Conservation (phyloP, 2,888 invertebrate genomes). For the Vannuccia rotundouncinata region DNA sequence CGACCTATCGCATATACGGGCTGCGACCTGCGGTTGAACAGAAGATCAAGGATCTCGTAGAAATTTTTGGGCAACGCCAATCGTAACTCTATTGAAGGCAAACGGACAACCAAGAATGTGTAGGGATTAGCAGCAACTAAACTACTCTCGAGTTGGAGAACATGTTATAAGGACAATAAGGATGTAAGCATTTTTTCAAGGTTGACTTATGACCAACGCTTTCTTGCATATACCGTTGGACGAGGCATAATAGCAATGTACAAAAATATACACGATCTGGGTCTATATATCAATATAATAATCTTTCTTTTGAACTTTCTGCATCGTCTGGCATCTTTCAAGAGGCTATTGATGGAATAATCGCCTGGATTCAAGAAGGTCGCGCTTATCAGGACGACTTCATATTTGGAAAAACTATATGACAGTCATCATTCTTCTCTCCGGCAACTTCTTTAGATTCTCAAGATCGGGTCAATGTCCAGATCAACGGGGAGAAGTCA, state of each 20-base stretch:
- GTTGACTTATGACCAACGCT: background rate
- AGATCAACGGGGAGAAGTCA: background rate
- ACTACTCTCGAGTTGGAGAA: background rate
- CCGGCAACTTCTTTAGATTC: background rate
- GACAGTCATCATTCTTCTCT: background rate
- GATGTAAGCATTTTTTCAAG: background rate
- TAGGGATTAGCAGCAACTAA: background rate
- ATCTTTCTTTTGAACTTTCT: background rate
- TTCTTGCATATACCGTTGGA: background rate
- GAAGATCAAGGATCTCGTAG: background rate
- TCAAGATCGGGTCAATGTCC: background rate
- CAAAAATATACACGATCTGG: background rate
- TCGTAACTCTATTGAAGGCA: background rate
- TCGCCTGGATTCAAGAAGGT: background rate
- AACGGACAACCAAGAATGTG: background rate
- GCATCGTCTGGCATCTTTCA: background rate
- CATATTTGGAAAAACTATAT: background rate
- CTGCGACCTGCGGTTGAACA: background rate
- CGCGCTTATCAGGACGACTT: background rate
- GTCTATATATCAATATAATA: background rate
- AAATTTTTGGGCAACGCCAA: background rate
- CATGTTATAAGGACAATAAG: background rate
- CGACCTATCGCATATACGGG: background rate
- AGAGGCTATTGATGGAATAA: background rate
- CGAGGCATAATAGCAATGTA: background rate